These are phyloP conservation scores for Baccha elongata DNA, from an alignment of 2,888 invertebrate genomes.

Conservation along the genomic window DNA sequence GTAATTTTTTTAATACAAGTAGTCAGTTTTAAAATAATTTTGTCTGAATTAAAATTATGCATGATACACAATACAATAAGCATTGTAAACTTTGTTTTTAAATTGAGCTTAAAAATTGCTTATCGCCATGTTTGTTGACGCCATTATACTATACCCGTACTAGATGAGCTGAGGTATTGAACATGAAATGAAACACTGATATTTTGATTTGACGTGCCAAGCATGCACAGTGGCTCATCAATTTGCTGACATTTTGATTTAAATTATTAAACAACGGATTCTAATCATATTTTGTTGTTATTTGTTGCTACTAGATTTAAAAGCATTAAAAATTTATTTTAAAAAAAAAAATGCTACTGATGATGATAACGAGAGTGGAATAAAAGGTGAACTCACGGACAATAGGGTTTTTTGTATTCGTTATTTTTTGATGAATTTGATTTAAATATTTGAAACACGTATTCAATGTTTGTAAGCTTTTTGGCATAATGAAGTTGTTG, in stretches of 20 bases:
- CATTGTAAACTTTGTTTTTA: too few species aligned
- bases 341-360: conserved; percentile 15
- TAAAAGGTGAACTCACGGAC: conserved; percentile 21
- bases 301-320: conserved; percentile 2
- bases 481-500: conserved; percentile 42
- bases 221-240: conserved; percentile 62
- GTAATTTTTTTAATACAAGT: too few species aligned
- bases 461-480: conserved; percentile 28
- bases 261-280: conserved; percentile 56
- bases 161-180: neutral
- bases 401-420: conserved; percentile 34
- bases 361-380: neutral
- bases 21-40: too few species aligned
- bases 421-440: neutral
- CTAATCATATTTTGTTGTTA: conserved; percentile 51
- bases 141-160: conserved; percentile 46
- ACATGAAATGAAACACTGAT: conserved; percentile 37
- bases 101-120: conserved; percentile 11
- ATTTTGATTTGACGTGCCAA: conserved; percentile 40
- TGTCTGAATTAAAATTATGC: too few species aligned
- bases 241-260: conserved; percentile 45
- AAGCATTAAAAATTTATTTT: neutral
- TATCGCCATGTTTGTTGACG: conserved; percentile 54
- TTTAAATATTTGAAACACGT: conserved; percentile 59
- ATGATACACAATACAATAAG: too few species aligned